A percentile compares a stretch with the other conserved stretches of the same genome.
phyloP scores from a whole-genome alignment of 2,888 invertebrate genomes.

The Leptinotarsa peninsularis region DNA sequence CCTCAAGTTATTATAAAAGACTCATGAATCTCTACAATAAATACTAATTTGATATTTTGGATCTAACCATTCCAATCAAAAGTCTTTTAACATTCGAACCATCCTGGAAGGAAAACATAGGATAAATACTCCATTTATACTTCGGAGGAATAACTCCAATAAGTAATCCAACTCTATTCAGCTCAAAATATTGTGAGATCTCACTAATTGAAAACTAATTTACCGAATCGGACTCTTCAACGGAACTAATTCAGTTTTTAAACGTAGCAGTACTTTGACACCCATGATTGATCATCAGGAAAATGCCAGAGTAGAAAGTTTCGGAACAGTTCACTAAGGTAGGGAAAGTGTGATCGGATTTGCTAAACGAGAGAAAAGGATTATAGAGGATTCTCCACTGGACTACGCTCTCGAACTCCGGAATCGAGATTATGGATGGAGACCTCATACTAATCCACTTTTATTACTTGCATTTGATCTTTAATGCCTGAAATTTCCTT shows the following conservation, averaged over 20 bases:
- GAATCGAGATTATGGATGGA: slow-evolving; percentile 55
- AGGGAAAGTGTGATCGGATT: slow-evolving; percentile 64
- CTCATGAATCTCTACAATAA: too few species aligned
- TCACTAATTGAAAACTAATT: too few species aligned
- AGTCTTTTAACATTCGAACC: too few species aligned
- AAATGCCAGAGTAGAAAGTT: slow-evolving; percentile 39
- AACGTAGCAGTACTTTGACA: slow-evolving; percentile 29
- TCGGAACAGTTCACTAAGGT: slow-evolving; percentile 57
- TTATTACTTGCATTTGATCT: slow-evolving; percentile 49
- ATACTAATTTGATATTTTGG: too few species aligned
- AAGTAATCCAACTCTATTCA: too few species aligned
- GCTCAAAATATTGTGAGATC: too few species aligned
- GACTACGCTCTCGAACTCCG: slow-evolving; percentile 54
- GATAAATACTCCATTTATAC: too few species aligned
- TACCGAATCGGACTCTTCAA: neutral
- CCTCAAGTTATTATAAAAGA: too few species aligned
- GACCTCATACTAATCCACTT: slow-evolving; percentile 55
- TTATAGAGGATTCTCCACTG: slow-evolving; percentile 59
- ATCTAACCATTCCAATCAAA: too few species aligned
- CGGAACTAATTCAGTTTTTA: neutral
- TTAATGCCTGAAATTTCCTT: slow-evolving; percentile 40
- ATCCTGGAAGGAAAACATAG: too few species aligned
- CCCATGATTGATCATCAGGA: slow-evolving; percentile 32
- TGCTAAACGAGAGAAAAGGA: slow-evolving; percentile 64
- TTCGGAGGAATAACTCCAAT: too few species aligned